Evolutionary conservation across 2,113 vertebrate genomes (phyloP), one percentile per base, ranked within the genome.

Genomic region (Rhinogobius similis): DNA sequence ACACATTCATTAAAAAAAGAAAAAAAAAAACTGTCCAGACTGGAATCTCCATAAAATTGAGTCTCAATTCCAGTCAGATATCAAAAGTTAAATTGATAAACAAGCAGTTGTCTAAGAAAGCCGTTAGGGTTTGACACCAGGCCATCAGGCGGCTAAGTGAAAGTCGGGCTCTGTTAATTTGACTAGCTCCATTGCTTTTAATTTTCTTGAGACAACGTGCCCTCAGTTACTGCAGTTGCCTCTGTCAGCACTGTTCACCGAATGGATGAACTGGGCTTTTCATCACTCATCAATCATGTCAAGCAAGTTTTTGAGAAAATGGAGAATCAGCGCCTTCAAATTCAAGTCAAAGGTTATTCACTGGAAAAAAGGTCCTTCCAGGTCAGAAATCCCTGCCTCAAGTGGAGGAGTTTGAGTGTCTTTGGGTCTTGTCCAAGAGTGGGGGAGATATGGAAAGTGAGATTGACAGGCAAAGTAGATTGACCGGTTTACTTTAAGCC

Each of bases 101-200:
- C n/a, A 41, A 41, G 20, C 11, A 41, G 61, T 23, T 63, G 61
- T 43, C 36, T 5, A n/a, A 4, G n/a, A 41, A 63, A 63, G 12
- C 61, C 6, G 23, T 41, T 23, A 21, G n/a, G 14, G 32, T 41
- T 21, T 63, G 61, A 63, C 61, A 14, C n/a, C 38, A 38, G 32
- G 16, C 27, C 59, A 39, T 39, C 36, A 21, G 27, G 32, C n/a
- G 18, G 38, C 62, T 63, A 63, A 63, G 43, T 63, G 38, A 63
- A 43, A 65, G 21, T 63, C 62, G 43, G 36, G 36, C 38, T 41
- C 36, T 39, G 14, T 63, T 63, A 63, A 63, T 43, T 63, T 43
- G 21, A 63, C 38, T 63, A 24, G 39, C 62, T 39, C 23, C 38
- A 63, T 24, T 43, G 62, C 62, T 23, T 63, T 43, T 63, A 39